phyloP scores from a whole-genome alignment of 1,140 invertebrate species.

The Atta cephalotes region DNA sequence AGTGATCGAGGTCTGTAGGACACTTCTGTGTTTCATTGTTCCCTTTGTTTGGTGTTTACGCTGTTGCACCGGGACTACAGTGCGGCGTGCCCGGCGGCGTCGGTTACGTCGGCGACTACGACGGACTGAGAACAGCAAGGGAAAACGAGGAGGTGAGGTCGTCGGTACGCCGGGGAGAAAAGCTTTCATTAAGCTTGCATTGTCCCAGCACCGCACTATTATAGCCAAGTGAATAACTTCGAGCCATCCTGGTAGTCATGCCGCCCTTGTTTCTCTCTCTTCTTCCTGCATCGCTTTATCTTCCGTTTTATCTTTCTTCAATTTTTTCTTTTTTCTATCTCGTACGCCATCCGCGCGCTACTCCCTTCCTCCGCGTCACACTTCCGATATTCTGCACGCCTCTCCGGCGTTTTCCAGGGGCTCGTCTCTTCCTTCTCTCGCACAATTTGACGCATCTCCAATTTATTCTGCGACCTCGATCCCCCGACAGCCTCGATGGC shows the following conservation, averaged over 20 bases:
- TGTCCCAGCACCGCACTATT: slow-evolving; percentile 81
- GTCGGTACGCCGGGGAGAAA: slow-evolving; percentile 30
- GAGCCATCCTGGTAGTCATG: slow-evolving; percentile 73
- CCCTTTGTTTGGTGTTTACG: slow-evolving; percentile 83
- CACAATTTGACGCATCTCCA: slow-evolving; percentile 55
- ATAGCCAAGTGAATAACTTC: slow-evolving; percentile 81
- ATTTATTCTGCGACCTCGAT: slow-evolving; percentile 66
- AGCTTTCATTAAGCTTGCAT: slow-evolving; percentile 85
- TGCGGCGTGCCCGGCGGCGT: slow-evolving; percentile 40
- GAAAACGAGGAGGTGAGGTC: background rate
- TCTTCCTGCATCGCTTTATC: background rate
- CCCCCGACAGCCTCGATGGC: slow-evolving; percentile 9
- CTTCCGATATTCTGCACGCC: slow-evolving; percentile 14
- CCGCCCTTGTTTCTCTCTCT: slow-evolving; percentile 14
- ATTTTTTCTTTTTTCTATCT: background rate
- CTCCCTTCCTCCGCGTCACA: background rate
- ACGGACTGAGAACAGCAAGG: slow-evolving; percentile 17
- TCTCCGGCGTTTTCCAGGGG: background rate
- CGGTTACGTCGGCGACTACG: slow-evolving; percentile 21
- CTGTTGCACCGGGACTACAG: slow-evolving; percentile 63
- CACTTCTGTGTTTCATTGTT: slow-evolving; percentile 81
- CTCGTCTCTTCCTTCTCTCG: background rate
- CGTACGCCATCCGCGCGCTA: background rate
- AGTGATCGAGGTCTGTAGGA: slow-evolving; percentile 83
- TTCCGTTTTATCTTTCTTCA: background rate